Evolutionary conservation across 2,113 vertebrate genomes (phyloP).

Genomic region (Scatophagus argus): DNA sequence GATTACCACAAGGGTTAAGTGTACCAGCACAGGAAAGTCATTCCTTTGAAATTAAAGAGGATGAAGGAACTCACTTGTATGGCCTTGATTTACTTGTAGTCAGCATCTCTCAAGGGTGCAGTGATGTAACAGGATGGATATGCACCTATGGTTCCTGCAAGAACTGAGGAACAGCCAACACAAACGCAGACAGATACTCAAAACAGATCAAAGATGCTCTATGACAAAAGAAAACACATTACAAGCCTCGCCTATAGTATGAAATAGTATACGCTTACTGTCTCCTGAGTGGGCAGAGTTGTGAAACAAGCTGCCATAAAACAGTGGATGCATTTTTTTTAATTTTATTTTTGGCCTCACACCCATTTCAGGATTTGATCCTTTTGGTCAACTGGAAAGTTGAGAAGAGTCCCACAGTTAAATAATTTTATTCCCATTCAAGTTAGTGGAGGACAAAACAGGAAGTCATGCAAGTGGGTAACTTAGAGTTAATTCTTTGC

Average conservation of each 20-base stretch:
- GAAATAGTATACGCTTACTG: too few relatives aligned
- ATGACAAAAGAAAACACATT: too few relatives aligned
- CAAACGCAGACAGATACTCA: slow-evolving; percentile 13
- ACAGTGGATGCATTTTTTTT: too few relatives aligned
- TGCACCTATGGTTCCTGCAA: slow-evolving; percentile 39
- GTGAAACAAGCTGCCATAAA: too few relatives aligned
- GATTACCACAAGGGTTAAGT: slow-evolving; percentile 39
- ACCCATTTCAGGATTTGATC: too few relatives aligned
- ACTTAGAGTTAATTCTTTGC: background rate
- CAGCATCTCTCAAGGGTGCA: slow-evolving; percentile 30
- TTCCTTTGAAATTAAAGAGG: slow-evolving; percentile 59
- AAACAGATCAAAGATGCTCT: background rate
- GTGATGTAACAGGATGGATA: slow-evolving; percentile 48
- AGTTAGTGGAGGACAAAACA: background rate
- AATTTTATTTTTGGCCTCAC: too few relatives aligned
- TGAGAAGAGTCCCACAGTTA: too few relatives aligned
- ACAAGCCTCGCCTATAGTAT: too few relatives aligned
- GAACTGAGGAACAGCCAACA: slow-evolving; percentile 26
- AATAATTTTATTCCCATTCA: too few relatives aligned
- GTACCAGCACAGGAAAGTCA: slow-evolving; percentile 36
- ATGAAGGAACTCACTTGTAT: slow-evolving; percentile 41
- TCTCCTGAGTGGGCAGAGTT: too few relatives aligned
- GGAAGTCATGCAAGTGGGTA: too few relatives aligned
- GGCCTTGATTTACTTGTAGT: slow-evolving; percentile 48
- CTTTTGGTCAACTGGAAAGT: too few relatives aligned